Evolutionary conservation across 1,140 invertebrate species (phyloP).

Genomic region (Dolichoris vasculosae): DNA sequence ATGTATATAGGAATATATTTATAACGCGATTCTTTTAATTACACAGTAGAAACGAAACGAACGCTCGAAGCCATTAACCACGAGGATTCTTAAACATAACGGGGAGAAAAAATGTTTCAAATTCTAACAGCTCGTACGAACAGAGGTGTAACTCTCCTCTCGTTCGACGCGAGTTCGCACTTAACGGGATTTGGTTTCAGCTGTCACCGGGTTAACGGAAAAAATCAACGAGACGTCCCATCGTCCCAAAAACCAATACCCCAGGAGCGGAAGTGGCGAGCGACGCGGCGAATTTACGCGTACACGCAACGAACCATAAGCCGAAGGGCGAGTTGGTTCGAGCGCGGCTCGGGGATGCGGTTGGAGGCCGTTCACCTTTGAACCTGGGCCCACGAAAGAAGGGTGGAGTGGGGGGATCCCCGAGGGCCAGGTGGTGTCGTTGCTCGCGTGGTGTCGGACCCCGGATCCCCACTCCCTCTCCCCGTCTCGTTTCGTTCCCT

Average conservation of each 20-base stretch:
- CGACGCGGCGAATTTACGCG: neutral
- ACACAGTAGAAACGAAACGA: too few relatives aligned
- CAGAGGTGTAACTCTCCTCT: neutral
- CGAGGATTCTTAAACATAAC: too few relatives aligned
- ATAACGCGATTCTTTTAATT: neutral
- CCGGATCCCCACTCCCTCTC: neutral
- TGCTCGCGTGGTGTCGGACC: constrained; percentile 43
- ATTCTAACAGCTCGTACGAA: too few relatives aligned
- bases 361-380: constrained; percentile 57
- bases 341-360: neutral
- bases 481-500: constrained; percentile 15
- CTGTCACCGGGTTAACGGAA: neutral
- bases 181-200: neutral
- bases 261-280: neutral
- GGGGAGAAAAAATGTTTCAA: too few relatives aligned
- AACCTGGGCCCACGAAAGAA: constrained; percentile 47
- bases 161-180: neutral
- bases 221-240: neutral
- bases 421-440: constrained; percentile 63
- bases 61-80: too few relatives aligned
- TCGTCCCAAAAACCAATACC: neutral
- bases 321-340: neutral
- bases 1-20: neutral
- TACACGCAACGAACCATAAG: neutral
- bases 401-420: neutral